Percentiles rank a stretch among this genome's conserved stretches.
Evolutionary conservation across 2,113 vertebrate species (phyloP).

Genomic region (Lepisosteus osseus): DNA sequence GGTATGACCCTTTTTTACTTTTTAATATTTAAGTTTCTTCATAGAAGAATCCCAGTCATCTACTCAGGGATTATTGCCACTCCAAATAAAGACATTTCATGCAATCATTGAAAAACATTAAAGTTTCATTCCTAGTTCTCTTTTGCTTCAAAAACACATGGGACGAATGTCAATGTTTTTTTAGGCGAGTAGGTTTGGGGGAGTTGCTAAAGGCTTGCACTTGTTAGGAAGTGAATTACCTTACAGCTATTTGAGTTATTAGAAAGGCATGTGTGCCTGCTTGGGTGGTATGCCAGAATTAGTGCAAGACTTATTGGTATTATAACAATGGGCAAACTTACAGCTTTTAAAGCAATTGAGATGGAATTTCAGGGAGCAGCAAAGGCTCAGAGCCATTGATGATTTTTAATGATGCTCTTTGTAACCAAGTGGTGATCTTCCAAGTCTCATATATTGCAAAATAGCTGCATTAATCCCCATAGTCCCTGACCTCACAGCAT

Average conservation of each 20-base stretch:
- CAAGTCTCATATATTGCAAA: constrained; percentile 26
- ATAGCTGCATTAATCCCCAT: constrained; percentile 38
- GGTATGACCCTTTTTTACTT: constrained; percentile 34
- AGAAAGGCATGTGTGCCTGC: background rate
- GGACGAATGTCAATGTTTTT: too few relatives aligned
- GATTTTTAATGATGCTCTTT: constrained; percentile 50
- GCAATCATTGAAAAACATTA: background rate
- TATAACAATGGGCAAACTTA: constrained; percentile 54
- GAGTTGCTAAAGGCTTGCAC: too few relatives aligned
- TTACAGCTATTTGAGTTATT: constrained; percentile 10
- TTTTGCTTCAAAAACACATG: too few relatives aligned
- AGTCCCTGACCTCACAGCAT: constrained; percentile 53
- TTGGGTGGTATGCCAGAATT: constrained; percentile 52
- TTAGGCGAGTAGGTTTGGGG: too few relatives aligned
- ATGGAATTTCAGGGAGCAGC: constrained; percentile 54
- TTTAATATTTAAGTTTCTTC: constrained; percentile 16
- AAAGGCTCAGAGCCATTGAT: constrained; percentile 43
- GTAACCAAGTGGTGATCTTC: constrained; percentile 39
- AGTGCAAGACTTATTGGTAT: constrained; percentile 36
- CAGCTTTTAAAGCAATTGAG: constrained; percentile 47
- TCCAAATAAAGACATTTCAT: constrained; percentile 16
- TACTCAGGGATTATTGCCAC: constrained; percentile 24
- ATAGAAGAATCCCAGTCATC: constrained; percentile 11
- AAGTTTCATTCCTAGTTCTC: too few relatives aligned
- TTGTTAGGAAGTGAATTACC: too few relatives aligned